A percentile compares a stretch with the other conserved stretches of the same genome.
phyloP scores from a whole-genome alignment of 1,140 invertebrate species.

The Frieseomelitta varia region DNA sequence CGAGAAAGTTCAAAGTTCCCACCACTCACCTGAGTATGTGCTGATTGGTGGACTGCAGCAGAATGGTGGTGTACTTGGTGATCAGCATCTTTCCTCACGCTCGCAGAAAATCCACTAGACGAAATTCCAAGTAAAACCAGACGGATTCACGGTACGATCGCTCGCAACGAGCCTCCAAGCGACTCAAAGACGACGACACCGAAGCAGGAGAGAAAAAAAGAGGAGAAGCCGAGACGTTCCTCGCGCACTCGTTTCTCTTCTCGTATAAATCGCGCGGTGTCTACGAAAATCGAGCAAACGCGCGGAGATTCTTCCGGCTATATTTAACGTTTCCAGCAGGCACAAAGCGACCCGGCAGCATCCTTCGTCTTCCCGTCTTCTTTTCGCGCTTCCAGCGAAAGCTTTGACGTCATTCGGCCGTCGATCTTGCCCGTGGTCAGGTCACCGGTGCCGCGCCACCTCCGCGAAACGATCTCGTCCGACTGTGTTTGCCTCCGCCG shows the following conservation, averaged over 20 bases:
- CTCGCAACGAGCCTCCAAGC: neutral
- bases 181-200: neutral
- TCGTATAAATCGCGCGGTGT: conserved; percentile 63
- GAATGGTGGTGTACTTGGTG: conserved; percentile 78
- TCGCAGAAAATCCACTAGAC: neutral
- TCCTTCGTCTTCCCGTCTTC: conserved; percentile 18
- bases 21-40: conserved; percentile 74
- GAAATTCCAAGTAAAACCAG: neutral
- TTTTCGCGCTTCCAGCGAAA: conserved; percentile 1
- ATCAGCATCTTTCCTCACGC: conserved; percentile 73
- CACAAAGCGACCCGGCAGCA: conserved; percentile 28
- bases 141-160: conserved; percentile 7
- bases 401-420: conserved; percentile 11
- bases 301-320: conserved; percentile 70
- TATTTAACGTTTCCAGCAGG: conserved; percentile 66
- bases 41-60: conserved; percentile 77
- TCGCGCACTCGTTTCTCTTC: conserved; percentile 60
- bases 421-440: neutral
- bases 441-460: neutral
- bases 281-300: conserved; percentile 64
- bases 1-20: neutral
- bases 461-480: neutral
- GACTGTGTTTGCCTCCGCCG: neutral
- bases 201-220: neutral
- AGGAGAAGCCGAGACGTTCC: neutral